Evolutionary conservation across 2,888 invertebrate genomes (phyloP).

Genomic region (Tachina grossa): DNA sequence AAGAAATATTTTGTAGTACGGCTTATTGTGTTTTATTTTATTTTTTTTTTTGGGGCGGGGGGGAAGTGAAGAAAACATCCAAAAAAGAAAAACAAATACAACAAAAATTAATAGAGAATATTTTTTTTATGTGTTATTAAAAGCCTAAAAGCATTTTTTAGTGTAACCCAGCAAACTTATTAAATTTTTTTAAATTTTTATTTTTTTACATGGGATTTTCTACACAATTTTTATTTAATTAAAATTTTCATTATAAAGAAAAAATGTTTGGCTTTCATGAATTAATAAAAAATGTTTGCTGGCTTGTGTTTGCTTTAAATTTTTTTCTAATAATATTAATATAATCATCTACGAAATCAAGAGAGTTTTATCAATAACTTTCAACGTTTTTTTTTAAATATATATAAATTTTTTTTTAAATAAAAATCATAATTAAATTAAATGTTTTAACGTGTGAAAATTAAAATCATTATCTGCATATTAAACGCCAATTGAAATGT

Average conservation of each 20-base stretch:
- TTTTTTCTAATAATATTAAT: background rate
- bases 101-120: slow-evolving; percentile 27
- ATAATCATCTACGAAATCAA: background rate
- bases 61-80: slow-evolving; percentile 57
- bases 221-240: too few species aligned
- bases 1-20: slow-evolving; percentile 8
- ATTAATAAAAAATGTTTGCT: slow-evolving; percentile 24
- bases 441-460: slow-evolving; percentile 20
- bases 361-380: background rate
- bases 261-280: too few species aligned
- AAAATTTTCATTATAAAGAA: too few species aligned
- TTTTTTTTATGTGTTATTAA: background rate
- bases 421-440: background rate
- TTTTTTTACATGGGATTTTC: too few species aligned
- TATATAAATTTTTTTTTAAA: background rate
- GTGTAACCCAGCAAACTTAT: slow-evolving; percentile 43
- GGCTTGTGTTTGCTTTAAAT: background rate
- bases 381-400: background rate
- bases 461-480: slow-evolving; percentile 36
- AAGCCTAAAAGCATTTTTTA: slow-evolving; percentile 18
- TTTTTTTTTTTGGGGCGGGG: background rate
- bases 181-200: background rate
- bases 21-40: slow-evolving; percentile 16
- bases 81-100: slow-evolving; percentile 48
- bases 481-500: slow-evolving; percentile 46